Evolutionary conservation across 2,888 invertebrate genomes (phyloP).

Genomic region (Molanna angustata): DNA sequence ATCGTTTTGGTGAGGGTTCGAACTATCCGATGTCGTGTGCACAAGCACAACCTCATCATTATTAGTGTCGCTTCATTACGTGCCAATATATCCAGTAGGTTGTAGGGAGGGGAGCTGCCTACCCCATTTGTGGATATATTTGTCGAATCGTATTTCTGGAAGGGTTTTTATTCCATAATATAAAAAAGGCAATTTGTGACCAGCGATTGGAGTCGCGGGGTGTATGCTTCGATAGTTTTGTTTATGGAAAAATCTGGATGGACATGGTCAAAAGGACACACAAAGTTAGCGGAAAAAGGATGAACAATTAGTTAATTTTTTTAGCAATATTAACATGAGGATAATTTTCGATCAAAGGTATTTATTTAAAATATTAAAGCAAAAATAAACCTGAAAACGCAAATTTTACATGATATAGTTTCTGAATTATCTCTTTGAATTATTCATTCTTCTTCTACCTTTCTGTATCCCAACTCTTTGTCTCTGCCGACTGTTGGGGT

Average conservation of each 20-base stretch:
- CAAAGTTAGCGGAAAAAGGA: not conserved
- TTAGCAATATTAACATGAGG: not conserved
- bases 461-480: too few species aligned
- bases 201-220: conserved; percentile 20
- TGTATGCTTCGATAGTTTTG: conserved; percentile 22
- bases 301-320: not conserved
- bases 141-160: conserved; percentile 31
- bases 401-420: too few species aligned
- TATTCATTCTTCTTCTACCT: too few species aligned
- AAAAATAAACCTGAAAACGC: too few species aligned
- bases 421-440: too few species aligned
- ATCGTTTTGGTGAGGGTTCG: too few species aligned
- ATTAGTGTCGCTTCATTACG: conserved; percentile 32
- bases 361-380: too few species aligned
- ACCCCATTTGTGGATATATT: conserved; percentile 19
- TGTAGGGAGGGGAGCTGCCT: conserved; percentile 13
- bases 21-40: not conserved
- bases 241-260: not conserved
- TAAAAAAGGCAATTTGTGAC: conserved; percentile 24
- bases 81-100: conserved; percentile 30
- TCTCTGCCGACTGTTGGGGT: too few species aligned
- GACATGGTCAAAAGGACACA: not conserved
- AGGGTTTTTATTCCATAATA: conserved; percentile 27
- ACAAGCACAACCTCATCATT: conserved; percentile 22
- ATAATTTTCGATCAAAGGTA: not conserved